Evolutionary conservation across 2,797 vertebrate species (phyloP).

Genomic region (Avahi laniger): DNA sequence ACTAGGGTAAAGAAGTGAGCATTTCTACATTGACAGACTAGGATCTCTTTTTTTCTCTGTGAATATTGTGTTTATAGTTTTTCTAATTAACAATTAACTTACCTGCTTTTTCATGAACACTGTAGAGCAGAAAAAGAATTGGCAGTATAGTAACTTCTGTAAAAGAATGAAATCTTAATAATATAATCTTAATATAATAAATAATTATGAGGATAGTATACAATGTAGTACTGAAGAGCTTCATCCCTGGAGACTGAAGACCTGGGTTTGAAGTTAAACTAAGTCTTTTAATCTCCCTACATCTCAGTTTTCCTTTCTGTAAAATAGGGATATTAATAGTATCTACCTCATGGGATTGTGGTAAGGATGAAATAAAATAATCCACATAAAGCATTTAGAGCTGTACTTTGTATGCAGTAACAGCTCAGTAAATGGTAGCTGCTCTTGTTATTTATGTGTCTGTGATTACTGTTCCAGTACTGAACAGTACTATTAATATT

Average conservation of each 20-base stretch:
- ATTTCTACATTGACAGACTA: background rate
- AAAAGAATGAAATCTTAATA: background rate
- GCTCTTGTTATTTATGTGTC: constrained; percentile 1
- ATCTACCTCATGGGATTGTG: background rate
- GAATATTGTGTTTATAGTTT: constrained; percentile 22
- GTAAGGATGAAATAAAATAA: background rate
- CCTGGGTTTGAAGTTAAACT: background rate
- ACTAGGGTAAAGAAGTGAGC: background rate
- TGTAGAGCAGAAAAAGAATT: background rate
- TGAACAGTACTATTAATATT: background rate
- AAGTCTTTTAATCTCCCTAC: background rate
- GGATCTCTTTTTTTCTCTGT: background rate
- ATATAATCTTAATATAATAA: background rate
- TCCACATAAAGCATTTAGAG: background rate
- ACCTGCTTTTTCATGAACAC: constrained; percentile 11
- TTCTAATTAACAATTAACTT: background rate
- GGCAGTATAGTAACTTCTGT: background rate
- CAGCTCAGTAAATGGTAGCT: background rate
- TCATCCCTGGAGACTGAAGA: background rate
- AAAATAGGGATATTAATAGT: background rate
- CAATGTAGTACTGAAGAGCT: background rate
- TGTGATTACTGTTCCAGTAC: background rate
- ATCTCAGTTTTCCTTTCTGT: constrained; percentile 11
- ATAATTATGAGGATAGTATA: background rate
- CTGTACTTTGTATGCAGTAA: background rate